These are phyloP conservation scores for Bombus cullumanus DNA, from an alignment of 1,140 invertebrate species.

Conservation along the genomic window DNA sequence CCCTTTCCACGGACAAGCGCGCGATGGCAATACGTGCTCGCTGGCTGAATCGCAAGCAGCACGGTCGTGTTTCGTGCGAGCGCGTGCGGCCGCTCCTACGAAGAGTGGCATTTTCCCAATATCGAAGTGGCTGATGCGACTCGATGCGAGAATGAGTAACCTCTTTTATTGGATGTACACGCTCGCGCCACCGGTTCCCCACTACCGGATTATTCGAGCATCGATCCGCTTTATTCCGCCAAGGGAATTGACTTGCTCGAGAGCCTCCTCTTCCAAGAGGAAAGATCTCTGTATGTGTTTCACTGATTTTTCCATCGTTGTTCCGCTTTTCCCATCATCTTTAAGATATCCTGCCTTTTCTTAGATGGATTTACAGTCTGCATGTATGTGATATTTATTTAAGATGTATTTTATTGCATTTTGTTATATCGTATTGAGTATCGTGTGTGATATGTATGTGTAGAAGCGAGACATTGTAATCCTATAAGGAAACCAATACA, in stretches of 20 bases:
- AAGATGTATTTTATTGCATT: no score
- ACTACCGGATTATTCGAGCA: slow-evolving; percentile 14
- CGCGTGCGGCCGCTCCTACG: slow-evolving; percentile 32
- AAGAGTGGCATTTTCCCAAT: slow-evolving; percentile 66
- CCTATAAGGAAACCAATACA: no score
- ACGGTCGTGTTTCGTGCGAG: slow-evolving; percentile 25
- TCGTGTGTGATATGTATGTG: no score
- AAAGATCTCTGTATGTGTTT: neutral
- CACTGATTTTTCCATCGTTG: neutral
- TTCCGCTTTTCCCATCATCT: no score
- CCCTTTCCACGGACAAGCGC: slow-evolving; percentile 46
- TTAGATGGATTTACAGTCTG: neutral
- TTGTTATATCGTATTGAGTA: no score
- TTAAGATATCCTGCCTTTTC: neutral
- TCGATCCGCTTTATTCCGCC: slow-evolving; percentile 32
- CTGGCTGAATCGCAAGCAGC: slow-evolving; percentile 45
- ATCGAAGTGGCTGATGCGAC: slow-evolving; percentile 53
- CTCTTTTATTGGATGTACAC: slow-evolving; percentile 45
- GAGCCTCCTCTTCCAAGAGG: no score
- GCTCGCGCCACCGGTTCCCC: neutral
- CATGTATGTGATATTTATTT: no score
- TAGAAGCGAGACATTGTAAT: no score
- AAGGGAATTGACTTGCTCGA: slow-evolving; percentile 9
- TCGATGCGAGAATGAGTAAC: slow-evolving; percentile 50
- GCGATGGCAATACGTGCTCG: slow-evolving; percentile 48